Base-by-base conservation (phyloP, 30 jellyfish, hydroid and myxozoan species). In the Aurelia aurita region DNA sequence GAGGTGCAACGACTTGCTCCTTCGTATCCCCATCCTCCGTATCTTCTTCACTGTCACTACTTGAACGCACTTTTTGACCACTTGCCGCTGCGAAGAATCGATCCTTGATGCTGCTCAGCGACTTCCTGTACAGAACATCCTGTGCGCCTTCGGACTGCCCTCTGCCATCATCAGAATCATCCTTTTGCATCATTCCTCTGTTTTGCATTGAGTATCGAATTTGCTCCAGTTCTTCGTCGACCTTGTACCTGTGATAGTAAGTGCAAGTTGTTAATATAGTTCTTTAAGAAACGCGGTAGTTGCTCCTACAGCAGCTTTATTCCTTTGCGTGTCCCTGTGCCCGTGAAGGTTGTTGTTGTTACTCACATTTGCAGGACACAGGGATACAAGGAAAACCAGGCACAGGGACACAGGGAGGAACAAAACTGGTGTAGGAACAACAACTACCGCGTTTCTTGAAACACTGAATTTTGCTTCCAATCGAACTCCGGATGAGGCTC, bases 1-100 rank as follows among this genome's bases (percentile, higher is more conserved):
- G 55, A 9, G 93, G 39, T n/a, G 87, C 77, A 10, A 83, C 23
- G 23, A 83, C 66, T 23, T 83, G 76, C 46, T 83, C 93, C 29
- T 83, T 57, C 60, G 72, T 71, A 20, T 57, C 51, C 80, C 59
- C 79, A 26, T 57, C 87, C 22, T 13, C 85, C 22, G 34, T 20
- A 10, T 83, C 93, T 22, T 71, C 93, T 23, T 83, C 93, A 71
- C 93, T 83, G 47, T 83, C 93, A 39, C 87, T 83, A 77, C 80
- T 45, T 10, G 93, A 59, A 13, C 72, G 26, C 79, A 69, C 72
- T 70, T 45, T 69, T 55, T 57, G 74, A 20, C 93, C 93, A 71
- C 93, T 83, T 14, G 87, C 93, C 23, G 93, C 93, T 25, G 93
- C 93, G 55, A 83, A 51, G 81, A 69, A 83, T 26, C 85, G 83